Conservation (phyloP, 2,797 vertebrate species). For the Champsocephalus esox region DNA sequence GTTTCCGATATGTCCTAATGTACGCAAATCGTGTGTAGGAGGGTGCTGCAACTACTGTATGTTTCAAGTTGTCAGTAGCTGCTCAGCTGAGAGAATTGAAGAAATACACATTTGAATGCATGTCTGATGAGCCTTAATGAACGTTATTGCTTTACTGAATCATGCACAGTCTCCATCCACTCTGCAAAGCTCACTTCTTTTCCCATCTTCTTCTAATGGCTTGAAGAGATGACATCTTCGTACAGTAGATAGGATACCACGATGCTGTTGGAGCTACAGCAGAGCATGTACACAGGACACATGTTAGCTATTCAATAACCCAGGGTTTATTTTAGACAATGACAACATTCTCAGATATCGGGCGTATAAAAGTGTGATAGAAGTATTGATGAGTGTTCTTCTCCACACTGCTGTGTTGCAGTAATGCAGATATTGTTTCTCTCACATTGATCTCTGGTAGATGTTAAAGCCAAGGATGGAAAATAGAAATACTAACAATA, state of each 20-base stretch:
- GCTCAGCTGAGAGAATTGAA: conserved; percentile 21
- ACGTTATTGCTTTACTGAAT: conserved; percentile 29
- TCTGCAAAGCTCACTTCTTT: conserved; percentile 14
- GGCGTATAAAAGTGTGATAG: background rate
- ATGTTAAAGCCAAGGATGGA: background rate
- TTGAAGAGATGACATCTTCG: conserved; percentile 14
- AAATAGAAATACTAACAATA: background rate
- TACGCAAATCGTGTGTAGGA: background rate
- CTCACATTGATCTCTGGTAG: background rate
- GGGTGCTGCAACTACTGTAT: background rate
- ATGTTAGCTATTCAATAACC: background rate
- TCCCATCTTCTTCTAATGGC: conserved; percentile 19
- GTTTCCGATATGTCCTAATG: background rate
- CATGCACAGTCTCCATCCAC: background rate
- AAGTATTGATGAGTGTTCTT: background rate
- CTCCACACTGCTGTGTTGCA: background rate
- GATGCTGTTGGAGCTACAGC: background rate
- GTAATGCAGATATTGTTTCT: background rate
- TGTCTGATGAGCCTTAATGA: conserved; percentile 1
- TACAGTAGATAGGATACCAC: background rate
- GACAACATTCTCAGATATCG: background rate
- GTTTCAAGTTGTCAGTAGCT: conserved; percentile 11
- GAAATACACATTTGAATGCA: conserved; percentile 10
- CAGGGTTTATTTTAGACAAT: conserved; percentile 30
- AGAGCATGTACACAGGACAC: conserved; percentile 18